phyloP scores from a whole-genome alignment of 2,797 vertebrate species.

The Sardinella longiceps region DNA sequence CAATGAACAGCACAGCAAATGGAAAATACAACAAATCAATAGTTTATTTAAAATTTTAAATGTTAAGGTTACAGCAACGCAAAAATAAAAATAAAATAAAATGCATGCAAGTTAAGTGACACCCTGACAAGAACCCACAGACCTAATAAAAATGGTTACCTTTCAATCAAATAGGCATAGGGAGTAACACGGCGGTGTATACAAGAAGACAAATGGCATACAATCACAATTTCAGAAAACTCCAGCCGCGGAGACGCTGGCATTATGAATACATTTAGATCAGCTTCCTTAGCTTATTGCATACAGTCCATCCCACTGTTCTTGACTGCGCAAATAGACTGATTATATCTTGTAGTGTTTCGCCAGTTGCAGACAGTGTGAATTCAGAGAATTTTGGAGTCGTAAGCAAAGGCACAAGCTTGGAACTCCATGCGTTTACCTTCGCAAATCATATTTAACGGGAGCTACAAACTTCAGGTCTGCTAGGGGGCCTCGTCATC shows the following conservation, averaged over 20 bases:
- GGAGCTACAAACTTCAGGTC: conserved; percentile 8
- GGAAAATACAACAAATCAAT: conserved; percentile 53
- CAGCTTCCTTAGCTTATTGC: conserved; percentile 8
- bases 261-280: neutral
- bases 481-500: neutral
- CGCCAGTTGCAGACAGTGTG: neutral
- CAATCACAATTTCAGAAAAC: conserved; percentile 34
- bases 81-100: conserved; percentile 39
- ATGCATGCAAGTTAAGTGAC: conserved; percentile 64
- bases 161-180: conserved; percentile 52
- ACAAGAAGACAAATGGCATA: conserved; percentile 34
- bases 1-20: conserved; percentile 1
- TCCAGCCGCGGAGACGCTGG: neutral
- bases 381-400: neutral
- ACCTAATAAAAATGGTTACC: conserved; percentile 54
- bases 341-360: conserved; percentile 5
- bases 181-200: neutral
- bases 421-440: neutral
- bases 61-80: conserved; percentile 55
- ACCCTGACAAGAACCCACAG: conserved; percentile 56
- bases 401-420: no score
- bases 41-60: conserved; percentile 60
- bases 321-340: neutral
- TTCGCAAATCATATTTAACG: neutral
- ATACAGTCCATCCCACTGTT: neutral